These are phyloP conservation scores for Paguma larvata DNA, from an alignment of 2,797 vertebrate species.

Conservation along the genomic window DNA sequence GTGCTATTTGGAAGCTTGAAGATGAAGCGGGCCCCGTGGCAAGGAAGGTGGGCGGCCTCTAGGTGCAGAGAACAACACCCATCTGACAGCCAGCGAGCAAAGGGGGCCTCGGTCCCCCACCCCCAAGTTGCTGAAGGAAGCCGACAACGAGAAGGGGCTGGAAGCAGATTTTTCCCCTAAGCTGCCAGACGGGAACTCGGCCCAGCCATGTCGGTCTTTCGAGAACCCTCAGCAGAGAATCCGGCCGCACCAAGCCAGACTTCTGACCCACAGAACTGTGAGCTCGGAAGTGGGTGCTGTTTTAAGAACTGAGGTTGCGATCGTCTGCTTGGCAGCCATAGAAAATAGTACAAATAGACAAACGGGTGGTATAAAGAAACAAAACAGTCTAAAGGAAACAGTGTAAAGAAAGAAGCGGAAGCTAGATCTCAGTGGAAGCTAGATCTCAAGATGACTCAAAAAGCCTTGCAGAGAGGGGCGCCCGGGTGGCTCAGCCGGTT, in stretches of 20 bases:
- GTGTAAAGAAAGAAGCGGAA: background rate
- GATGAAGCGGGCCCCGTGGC: background rate
- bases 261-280: background rate
- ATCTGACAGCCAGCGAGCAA: background rate
- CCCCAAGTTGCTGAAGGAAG: background rate
- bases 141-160: background rate
- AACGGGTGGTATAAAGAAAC: background rate
- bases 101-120: background rate
- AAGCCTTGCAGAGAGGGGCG: background rate
- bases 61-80: background rate
- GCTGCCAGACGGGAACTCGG: background rate
- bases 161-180: background rate
- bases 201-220: background rate
- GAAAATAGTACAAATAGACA: background rate
- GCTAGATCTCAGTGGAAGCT: background rate
- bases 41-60: background rate
- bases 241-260: accelerated
- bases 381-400: background rate
- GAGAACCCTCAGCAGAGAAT: background rate
- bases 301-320: background rate
- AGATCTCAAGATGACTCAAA: background rate
- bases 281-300: background rate
- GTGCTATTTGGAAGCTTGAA: background rate
- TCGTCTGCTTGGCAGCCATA: accelerated
- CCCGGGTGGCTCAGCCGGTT: background rate